These are phyloP conservation scores for Taenaris catops DNA, from an alignment of 2,888 invertebrate species.

Conservation along the genomic window DNA sequence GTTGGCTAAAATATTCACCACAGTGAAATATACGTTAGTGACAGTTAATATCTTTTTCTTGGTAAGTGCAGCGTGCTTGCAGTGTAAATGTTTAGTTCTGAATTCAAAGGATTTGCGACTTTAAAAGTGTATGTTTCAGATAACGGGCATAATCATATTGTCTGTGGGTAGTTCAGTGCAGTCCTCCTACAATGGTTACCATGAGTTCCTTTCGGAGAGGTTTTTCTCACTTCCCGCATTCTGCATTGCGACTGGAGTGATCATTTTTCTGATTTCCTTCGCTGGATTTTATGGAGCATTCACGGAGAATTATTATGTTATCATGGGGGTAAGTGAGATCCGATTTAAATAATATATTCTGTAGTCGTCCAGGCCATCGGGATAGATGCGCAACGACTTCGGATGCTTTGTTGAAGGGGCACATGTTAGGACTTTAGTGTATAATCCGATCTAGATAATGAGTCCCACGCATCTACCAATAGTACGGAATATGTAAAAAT, in stretches of 20 bases:
- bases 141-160: constrained; percentile 89
- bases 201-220: constrained; percentile 82
- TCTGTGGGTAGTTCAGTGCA: constrained; percentile 86
- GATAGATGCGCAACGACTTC: too few relatives aligned
- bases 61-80: constrained; percentile 45
- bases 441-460: too few relatives aligned
- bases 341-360: too few relatives aligned
- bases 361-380: too few relatives aligned
- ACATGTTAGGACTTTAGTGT: too few relatives aligned
- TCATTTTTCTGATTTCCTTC: constrained; percentile 89
- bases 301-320: constrained; percentile 90
- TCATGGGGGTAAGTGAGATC: constrained; percentile 82
- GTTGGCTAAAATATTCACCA: constrained; percentile 66
- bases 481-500: too few relatives aligned
- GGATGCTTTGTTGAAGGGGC: too few relatives aligned
- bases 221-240: constrained; percentile 87
- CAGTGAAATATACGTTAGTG: constrained; percentile 64
- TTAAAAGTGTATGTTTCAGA: constrained; percentile 72
- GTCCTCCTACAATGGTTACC: constrained; percentile 82
- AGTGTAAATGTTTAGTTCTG: too few relatives aligned
- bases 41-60: constrained; percentile 61
- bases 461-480: too few relatives aligned
- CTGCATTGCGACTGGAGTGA: constrained; percentile 84
- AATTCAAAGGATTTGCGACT: too few relatives aligned
- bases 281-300: constrained; percentile 94